Base-by-base conservation (phyloP, 2,113 vertebrate genomes). In the Cardinalis cardinalis region DNA sequence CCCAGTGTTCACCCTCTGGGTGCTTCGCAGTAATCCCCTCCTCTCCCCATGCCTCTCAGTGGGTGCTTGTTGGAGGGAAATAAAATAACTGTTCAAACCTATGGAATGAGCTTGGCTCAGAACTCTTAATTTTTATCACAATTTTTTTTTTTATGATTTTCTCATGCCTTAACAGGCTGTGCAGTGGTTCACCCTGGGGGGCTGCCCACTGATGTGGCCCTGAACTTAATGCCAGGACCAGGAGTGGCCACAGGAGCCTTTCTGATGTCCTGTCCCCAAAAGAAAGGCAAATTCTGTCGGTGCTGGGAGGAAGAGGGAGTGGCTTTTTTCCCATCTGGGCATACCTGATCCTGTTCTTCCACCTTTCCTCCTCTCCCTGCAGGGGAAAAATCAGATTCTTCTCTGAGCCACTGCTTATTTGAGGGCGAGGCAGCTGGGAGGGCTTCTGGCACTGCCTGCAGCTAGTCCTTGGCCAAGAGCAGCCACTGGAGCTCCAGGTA, bases 121-220 rank as follows among this genome's bases (percentile, higher is more conserved):
- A 51, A 61, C 28, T 66, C 34, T 48, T 36, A 6, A 26, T 10
- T 69, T 78, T 53, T 78, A 51, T 60, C 11, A 9, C 1, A 0
- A 3, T 59, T 20, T 36, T 12, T 13, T 68, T 63, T 76, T 63
- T 48, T 18, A 20, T 32, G 24, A n/a, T 53, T 84, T 2, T 0
- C 40, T 84, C 18, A 4, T 48, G 28, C 16, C 41, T 34, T 49
- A 24, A 13, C 4, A 34, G 29, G 6, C 25, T 3, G 3, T 19
- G 41, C 19, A 31, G 20, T 23, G 38, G 52, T 70, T 78, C 31
- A 19, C 25, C 40, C 32, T 16, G 14, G 5, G 7, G 31, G 4
- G 2, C 3, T 53, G 24, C 41, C 32, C 32, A 18, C 12, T 32
- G 34, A 34, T 0, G 0, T 12, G 24, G 14, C 9, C 56, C 65